Evolutionary conservation across 2,113 vertebrate species (phyloP), one percentile per base, ranked within the genome.

Genomic region (Cynoglossus semilaevis): DNA sequence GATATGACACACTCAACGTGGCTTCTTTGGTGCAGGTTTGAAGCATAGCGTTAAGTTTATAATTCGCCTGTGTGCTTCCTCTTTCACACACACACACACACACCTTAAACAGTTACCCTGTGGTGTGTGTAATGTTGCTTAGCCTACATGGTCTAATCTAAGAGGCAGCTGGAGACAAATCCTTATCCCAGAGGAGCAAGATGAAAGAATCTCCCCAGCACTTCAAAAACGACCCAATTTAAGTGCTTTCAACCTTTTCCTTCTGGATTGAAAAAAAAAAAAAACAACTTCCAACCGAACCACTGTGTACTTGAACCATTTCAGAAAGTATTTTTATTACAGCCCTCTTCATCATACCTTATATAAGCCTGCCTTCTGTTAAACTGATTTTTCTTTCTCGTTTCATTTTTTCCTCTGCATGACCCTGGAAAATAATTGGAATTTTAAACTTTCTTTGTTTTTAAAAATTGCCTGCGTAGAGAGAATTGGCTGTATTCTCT

Each of bases 71-170:
- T 29, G 14, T 29, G 57, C 48, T 29, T 35, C 40, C 43, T 70
- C 37, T 63, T 44, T 65, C 62, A 45, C 36, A 14, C 38, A 42
- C 51, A 65, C n/a, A 55, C 58, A 12, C 36, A 42, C 51, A 65
- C 56, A 76, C 56, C 68, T 76, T 57, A n/a, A 40, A 59, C 56
- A 80, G 77, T 68, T 63, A 69, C 37, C 50, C 47, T 44, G 22
- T 58, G 8, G 8, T 58, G 34, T 18, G 44, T 51, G 22, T 19
- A 56, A 57, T 70, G 57, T 67, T 58, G 40, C 47, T 22, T 1
- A 45, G 49, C 61, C 19, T 41, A 41, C 14, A 10, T 17, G 7
- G 53, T 63, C 35, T 74, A 52, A 71, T 71, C 71, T 63, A 58
- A 54, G 38, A 22, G 51, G 68, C 19, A 67, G 54, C 49, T 41